phyloP scores from a whole-genome alignment of 2,113 vertebrate genomes.

The Pholis gunnellus region DNA sequence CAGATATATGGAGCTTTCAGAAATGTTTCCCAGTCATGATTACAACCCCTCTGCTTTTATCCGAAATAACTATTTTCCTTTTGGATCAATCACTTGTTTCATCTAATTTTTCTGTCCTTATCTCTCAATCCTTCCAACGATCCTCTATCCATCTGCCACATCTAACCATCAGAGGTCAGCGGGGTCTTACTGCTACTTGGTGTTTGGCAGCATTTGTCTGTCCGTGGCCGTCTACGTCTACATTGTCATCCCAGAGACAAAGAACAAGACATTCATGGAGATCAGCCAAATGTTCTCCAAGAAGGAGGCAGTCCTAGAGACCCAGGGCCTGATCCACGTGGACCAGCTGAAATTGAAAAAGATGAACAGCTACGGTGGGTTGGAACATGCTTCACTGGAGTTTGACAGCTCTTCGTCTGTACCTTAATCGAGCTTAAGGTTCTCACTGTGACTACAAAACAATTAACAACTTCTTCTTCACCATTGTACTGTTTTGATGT shows the following conservation, averaged over 20 bases:
- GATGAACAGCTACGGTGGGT: conserved; percentile 85
- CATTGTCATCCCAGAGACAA: conserved; percentile 90
- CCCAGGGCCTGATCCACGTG: conserved; percentile 58
- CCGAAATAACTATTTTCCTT: neutral
- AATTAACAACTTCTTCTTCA: neutral
- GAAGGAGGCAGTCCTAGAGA: conserved; percentile 71
- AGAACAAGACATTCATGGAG: conserved; percentile 93
- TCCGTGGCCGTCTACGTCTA: conserved; percentile 87
- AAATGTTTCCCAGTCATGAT: neutral
- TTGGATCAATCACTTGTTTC: neutral
- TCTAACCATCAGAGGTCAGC: conserved; percentile 83
- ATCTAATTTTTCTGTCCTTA: neutral
- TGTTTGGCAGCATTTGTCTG: conserved; percentile 87
- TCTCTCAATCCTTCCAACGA: neutral
- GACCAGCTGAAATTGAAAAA: conserved; percentile 83
- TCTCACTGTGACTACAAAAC: neutral
- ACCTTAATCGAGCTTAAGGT: conserved; percentile 47
- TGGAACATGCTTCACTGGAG: conserved; percentile 83
- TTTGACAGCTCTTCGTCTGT: conserved; percentile 82
- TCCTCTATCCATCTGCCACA: neutral
- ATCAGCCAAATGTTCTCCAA: conserved; percentile 89
- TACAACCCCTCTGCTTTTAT: neutral
- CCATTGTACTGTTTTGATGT: neutral
- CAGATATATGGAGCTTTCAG: neutral
- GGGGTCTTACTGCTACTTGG: conserved; percentile 90